A percentile compares a stretch with the other conserved stretches of the same genome.
These are phyloP conservation scores for Oscheius sp. DNA, from an alignment of 2,888 invertebrate genomes.

Conservation along the genomic window DNA sequence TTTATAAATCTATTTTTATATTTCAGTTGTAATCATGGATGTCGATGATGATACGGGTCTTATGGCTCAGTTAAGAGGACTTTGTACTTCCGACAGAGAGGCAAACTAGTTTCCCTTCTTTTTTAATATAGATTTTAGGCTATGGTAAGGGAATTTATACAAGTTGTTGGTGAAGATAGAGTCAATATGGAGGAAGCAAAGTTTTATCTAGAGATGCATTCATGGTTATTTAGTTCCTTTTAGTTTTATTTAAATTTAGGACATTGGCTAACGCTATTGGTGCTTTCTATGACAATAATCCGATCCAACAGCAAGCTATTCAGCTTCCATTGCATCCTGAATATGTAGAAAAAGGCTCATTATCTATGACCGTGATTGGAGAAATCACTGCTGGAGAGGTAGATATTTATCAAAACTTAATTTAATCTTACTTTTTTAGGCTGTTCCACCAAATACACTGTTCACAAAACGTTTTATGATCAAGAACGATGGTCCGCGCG, in stretches of 20 bases:
- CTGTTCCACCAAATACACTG: neutral
- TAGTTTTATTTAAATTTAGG: slow-evolving; percentile 8
- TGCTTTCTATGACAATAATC: slow-evolving; percentile 21
- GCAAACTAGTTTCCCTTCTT: neutral
- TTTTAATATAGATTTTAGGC: slow-evolving; percentile 2
- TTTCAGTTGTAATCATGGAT: slow-evolving; percentile 3
- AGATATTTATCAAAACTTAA: neutral
- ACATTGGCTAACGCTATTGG: slow-evolving; percentile 20
- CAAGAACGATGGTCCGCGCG: neutral
- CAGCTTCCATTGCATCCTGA: neutral
- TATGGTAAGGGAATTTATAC: slow-evolving; percentile 14
- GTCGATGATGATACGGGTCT: slow-evolving; percentile 14
- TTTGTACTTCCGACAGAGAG: slow-evolving; percentile 19
- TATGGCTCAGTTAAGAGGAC: neutral
- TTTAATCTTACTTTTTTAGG: neutral
- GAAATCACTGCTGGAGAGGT: slow-evolving; percentile 1
- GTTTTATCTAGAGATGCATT: slow-evolving; percentile 41
- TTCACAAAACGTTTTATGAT: slow-evolving; percentile 11
- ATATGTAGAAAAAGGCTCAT: neutral
- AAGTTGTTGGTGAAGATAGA: slow-evolving; percentile 11
- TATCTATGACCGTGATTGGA: neutral
- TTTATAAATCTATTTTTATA: neutral
- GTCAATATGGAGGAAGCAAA: slow-evolving; percentile 40
- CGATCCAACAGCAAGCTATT: neutral
- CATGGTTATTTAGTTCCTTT: slow-evolving; percentile 28